phyloP scores from a whole-genome alignment of 92 coral and sea anemone species.

The Ricordea florida region DNA sequence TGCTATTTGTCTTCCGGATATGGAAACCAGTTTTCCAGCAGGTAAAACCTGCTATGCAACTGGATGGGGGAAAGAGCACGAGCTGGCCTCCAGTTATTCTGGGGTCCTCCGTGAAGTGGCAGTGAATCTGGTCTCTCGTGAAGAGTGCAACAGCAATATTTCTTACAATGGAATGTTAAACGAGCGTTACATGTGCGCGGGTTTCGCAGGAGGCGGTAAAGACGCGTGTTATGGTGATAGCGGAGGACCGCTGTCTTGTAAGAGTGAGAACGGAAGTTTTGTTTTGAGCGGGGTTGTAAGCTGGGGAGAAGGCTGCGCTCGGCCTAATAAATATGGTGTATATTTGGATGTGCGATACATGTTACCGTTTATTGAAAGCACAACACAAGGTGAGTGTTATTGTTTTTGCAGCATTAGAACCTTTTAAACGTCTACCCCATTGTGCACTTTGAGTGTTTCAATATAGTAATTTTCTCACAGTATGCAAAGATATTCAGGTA shows the following conservation, averaged over 20 bases:
- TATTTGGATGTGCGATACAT: constrained; percentile 80
- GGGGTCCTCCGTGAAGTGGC: constrained; percentile 84
- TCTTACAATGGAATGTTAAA: constrained; percentile 73
- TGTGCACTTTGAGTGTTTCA: too few relatives aligned
- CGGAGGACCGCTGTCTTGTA: constrained; percentile 90
- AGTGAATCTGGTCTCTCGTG: constrained; percentile 74
- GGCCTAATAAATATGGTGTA: constrained; percentile 91
- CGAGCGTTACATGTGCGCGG: constrained; percentile 84
- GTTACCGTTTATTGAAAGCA: constrained; percentile 78
- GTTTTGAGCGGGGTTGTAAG: constrained; percentile 86
- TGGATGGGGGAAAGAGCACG: constrained; percentile 88
- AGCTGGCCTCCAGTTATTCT: constrained; percentile 42
- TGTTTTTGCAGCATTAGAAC: too few relatives aligned
- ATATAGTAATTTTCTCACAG: too few relatives aligned
- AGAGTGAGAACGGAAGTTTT: constrained; percentile 70
- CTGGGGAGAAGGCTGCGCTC: constrained; percentile 94
- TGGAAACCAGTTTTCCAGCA: constrained; percentile 45
- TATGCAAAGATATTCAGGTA: too few relatives aligned
- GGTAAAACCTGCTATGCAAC: constrained; percentile 80
- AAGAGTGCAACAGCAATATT: constrained; percentile 74
- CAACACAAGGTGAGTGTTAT: constrained; percentile 66
- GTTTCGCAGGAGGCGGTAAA: constrained; percentile 69
- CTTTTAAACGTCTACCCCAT: too few relatives aligned
- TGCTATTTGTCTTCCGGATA: constrained; percentile 79
- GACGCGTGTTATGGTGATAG: constrained; percentile 87